Conservation (phyloP, 2,797 vertebrate species). For the Spinus pinus region DNA sequence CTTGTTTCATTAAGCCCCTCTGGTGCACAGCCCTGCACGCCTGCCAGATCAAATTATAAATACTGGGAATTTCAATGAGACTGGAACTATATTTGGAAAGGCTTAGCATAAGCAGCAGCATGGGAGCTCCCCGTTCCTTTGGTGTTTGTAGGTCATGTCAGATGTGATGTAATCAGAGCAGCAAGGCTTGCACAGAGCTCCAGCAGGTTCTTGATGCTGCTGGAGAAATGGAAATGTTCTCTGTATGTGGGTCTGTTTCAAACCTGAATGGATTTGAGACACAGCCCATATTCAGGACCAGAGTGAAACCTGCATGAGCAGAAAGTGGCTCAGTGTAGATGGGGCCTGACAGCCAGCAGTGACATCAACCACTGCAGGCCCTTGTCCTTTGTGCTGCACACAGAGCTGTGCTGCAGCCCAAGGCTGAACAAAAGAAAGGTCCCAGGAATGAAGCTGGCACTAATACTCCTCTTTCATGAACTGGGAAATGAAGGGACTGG, state of each 20-base stretch:
- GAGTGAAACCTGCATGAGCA: neutral
- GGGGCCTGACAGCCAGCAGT: neutral
- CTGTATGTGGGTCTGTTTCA: neutral
- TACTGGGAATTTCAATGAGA: conserved; percentile 64
- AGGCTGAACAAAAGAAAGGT: conserved; percentile 8
- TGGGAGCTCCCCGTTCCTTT: conserved; percentile 63
- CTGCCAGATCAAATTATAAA: conserved; percentile 70
- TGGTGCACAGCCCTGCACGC: conserved; percentile 58
- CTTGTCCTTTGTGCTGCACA: neutral
- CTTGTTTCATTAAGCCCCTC: conserved; percentile 61
- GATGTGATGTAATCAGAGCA: conserved; percentile 65
- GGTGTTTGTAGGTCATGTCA: conserved; percentile 70
- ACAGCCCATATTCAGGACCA: neutral
- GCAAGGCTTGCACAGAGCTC: conserved; percentile 48
- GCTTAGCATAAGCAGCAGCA: conserved; percentile 64
- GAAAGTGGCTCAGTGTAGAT: neutral
- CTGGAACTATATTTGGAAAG: conserved; percentile 71
- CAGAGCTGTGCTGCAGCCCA: neutral
- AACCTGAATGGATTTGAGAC: neutral
- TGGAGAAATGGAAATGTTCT: conserved; percentile 3
- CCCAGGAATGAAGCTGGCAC: neutral
- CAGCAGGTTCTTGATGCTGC: conserved; percentile 21
- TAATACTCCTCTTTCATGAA: neutral
- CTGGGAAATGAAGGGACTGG: neutral
- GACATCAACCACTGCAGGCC: conserved; percentile 7